Base-by-base conservation (phyloP, 2,888 invertebrate species). In the Mermis nigrescens region DNA sequence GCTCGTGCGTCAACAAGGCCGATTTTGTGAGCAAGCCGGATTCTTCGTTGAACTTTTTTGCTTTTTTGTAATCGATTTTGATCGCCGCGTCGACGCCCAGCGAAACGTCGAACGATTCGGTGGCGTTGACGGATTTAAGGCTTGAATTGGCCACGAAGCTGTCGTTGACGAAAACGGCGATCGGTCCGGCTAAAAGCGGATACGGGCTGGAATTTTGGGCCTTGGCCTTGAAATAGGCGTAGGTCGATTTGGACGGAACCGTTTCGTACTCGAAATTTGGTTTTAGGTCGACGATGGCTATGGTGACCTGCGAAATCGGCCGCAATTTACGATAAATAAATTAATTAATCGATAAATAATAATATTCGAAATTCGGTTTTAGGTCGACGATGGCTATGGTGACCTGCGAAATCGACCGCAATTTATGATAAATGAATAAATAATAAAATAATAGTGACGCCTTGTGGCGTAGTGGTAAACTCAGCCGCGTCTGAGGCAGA, bases 151-250 rank as follows among this genome's bases (percentile, higher is more conserved):
- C 70, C 26, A 76, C 69, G 65, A 76, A 76, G 62, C 70, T 74
- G 64, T 75, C 75, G 64, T 76, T 75, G 57, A 76, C 66, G 65
- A 74, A 76, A 45, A 76, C 69, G 61, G 69, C 70, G 24, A 72
- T 71, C 19, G 70, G 66, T 22, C 76, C 76, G 24, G 73, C 67
- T 46, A 76, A 68, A 15, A 76, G 65, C 1, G 74, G 69, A 63
- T 72, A 70, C 29, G 64, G 63, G 1, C 74, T 73, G 4, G 67
- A 70, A 66, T 76, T 76, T 58, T 57, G 69, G 32, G 74, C 73
- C 46, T 69, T 68, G 27, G 74, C 74, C 59, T 71, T 70, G 53
- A 76, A 66, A 65, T 68, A 76, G 46, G 75, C 76, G 52, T 69
- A 67, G 1, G 72, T 66, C 15, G 68, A 67, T 12, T 67, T 64